A percentile compares a stretch with the other conserved stretches of the same genome.
Evolutionary conservation across 2,797 vertebrate genomes (phyloP).

Genomic region (Halcyon smyrnensis): DNA sequence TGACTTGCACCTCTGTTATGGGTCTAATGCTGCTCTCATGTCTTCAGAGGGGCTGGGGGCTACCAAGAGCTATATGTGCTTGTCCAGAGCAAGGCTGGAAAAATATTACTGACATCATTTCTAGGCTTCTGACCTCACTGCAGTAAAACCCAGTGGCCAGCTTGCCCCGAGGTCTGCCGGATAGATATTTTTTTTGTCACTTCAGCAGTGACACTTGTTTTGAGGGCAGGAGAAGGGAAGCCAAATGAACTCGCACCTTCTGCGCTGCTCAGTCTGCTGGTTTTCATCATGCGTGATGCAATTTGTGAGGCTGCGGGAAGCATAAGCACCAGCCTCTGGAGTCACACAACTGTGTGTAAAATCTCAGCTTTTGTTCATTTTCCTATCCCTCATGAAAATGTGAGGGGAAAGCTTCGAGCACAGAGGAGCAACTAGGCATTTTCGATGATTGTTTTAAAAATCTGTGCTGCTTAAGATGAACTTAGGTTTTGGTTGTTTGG

Average conservation of each 20-base stretch:
- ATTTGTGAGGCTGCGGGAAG: background rate
- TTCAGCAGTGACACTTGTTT: background rate
- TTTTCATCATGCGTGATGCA: background rate
- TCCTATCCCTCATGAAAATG: background rate
- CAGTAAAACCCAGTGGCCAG: background rate
- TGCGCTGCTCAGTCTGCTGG: background rate
- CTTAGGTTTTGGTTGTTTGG: background rate
- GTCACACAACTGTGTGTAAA: accelerated
- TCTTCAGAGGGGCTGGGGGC: background rate
- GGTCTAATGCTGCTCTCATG: background rate
- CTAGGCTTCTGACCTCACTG: background rate
- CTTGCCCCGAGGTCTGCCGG: background rate
- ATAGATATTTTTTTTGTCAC: background rate
- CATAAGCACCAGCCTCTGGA: background rate
- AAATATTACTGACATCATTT: background rate
- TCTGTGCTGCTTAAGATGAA: background rate
- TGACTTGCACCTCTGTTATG: accelerated
- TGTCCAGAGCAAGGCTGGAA: background rate
- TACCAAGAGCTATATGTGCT: background rate
- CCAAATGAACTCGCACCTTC: accelerated
- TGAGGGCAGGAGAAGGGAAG: background rate
- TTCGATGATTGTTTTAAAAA: background rate
- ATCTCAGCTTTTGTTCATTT: background rate
- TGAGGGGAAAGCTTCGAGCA: background rate
- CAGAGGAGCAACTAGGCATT: background rate